Conservation (phyloP, 2,113 vertebrate species). For the Crotalus helleri region DNA sequence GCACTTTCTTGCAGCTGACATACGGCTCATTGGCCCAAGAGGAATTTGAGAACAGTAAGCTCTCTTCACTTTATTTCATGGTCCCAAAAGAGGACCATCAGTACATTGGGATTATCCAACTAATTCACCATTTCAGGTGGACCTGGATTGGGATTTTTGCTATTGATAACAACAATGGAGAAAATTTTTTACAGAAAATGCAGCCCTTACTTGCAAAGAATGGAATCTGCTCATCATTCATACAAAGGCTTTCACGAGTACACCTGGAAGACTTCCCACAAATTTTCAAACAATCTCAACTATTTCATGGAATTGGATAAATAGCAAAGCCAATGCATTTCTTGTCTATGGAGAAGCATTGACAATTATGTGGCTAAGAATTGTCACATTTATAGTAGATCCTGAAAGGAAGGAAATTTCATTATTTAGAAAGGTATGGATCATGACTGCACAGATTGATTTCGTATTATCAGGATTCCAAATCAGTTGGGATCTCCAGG, state of each 20-base stretch:
- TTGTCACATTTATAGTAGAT: accelerated
- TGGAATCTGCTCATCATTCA: not conserved
- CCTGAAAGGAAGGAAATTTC: not conserved
- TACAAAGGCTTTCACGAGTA: not conserved
- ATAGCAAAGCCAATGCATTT: not conserved
- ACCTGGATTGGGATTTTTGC: not conserved
- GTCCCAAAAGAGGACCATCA: not conserved
- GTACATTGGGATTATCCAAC: not conserved
- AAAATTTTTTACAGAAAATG: not conserved
- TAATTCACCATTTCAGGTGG: not conserved
- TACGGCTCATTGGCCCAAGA: not conserved
- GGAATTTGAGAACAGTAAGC: too few species aligned
- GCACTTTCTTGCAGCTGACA: not conserved
- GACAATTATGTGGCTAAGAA: not conserved
- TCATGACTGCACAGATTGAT: not conserved
- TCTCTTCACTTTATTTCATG: not conserved
- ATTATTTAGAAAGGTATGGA: not conserved
- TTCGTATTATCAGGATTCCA: not conserved
- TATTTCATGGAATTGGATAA: not conserved
- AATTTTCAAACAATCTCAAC: not conserved
- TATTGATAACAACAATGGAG: not conserved
- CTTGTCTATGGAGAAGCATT: not conserved
- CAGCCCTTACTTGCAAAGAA: not conserved
- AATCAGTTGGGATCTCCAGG: accelerated
- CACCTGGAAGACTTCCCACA: accelerated